phyloP scores from a whole-genome alignment of 2,113 vertebrate species.

The Vanacampus margaritifer region DNA sequence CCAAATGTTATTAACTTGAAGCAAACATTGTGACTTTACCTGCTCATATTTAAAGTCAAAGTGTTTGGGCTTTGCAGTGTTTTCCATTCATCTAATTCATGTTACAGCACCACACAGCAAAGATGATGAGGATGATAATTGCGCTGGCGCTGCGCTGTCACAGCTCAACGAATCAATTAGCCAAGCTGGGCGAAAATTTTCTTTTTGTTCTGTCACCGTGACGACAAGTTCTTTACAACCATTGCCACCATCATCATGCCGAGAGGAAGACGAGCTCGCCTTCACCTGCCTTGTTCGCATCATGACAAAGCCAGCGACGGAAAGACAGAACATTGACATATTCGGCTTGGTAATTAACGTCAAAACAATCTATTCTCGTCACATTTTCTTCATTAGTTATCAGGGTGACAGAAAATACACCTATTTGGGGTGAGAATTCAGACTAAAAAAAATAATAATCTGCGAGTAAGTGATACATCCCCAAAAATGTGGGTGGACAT shows the following conservation, averaged over 20 bases:
- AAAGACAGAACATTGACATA: not conserved
- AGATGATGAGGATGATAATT: slow-evolving; percentile 8
- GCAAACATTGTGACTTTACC: too few relatives aligned
- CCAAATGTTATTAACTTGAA: too few relatives aligned
- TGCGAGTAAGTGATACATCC: too few relatives aligned
- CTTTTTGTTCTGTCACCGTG: slow-evolving; percentile 1
- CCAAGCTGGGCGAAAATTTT: not conserved
- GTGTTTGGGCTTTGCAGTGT: not conserved
- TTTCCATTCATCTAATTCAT: not conserved
- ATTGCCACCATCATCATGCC: not conserved
- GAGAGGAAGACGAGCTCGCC: not conserved
- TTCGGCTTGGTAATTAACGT: not conserved
- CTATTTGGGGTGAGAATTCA: too few relatives aligned
- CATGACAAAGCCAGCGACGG: not conserved
- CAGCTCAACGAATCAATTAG: slow-evolving; percentile 5
- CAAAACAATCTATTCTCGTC: not conserved
- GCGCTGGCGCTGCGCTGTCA: not conserved
- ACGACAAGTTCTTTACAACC: not conserved
- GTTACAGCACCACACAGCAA: not conserved
- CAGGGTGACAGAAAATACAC: not conserved
- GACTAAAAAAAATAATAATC: too few relatives aligned
- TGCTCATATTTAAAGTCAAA: not conserved
- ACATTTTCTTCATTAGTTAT: not conserved
- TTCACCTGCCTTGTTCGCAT: not conserved
- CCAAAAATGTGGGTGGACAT: too few relatives aligned